phyloP scores from a whole-genome alignment of 2,113 vertebrate species.

The Corvus moneduloides region DNA sequence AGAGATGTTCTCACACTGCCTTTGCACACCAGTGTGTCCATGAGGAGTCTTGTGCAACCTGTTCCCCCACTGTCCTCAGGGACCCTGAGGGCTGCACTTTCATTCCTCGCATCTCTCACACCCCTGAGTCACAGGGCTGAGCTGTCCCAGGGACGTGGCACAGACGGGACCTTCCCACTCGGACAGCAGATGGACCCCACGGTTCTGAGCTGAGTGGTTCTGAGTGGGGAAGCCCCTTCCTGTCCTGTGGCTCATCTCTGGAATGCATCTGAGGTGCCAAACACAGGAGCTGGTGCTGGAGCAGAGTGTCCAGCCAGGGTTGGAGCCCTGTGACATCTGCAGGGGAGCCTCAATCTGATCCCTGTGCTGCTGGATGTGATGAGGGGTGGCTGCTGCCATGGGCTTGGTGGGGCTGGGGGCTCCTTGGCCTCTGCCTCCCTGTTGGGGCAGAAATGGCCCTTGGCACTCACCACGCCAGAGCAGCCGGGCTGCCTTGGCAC shows the following conservation, averaged over 20 bases:
- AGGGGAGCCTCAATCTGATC: background rate
- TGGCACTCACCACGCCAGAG: background rate
- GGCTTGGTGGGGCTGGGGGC: background rate
- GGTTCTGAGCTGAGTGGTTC: background rate
- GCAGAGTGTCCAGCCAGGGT: background rate
- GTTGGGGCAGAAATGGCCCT: accelerated
- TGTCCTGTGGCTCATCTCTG: background rate
- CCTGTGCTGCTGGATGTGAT: background rate
- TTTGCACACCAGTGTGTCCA: accelerated
- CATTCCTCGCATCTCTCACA: background rate
- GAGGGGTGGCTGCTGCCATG: background rate
- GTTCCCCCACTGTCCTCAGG: background rate
- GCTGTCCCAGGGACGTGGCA: background rate
- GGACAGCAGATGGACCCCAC: background rate
- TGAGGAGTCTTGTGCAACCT: background rate
- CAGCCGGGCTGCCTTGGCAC: accelerated
- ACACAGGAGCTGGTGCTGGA: background rate
- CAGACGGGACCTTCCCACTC: background rate
- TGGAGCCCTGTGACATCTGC: background rate
- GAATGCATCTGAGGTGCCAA: background rate
- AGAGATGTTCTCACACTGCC: background rate
- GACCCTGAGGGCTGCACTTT: background rate
- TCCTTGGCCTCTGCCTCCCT: background rate
- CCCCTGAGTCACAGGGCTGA: conserved; percentile 21
- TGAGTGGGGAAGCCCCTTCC: background rate